Evolutionary conservation across 2,797 vertebrate genomes (phyloP), one percentile per base, ranked within the genome.

Genomic region (Gymnoscopelus braueri): DNA sequence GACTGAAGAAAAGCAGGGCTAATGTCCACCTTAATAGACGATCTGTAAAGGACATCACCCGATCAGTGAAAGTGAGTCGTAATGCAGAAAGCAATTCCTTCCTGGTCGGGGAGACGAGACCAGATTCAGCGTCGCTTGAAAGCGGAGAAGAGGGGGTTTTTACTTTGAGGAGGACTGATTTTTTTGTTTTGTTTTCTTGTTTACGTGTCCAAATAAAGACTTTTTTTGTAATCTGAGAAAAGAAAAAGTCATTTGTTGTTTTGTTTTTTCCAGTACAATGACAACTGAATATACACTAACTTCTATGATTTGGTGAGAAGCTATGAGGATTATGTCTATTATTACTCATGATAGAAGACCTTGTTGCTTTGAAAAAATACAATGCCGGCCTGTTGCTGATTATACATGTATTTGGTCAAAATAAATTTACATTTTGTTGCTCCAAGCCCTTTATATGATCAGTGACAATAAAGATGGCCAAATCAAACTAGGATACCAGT

Each of bases 131-230:
- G 0, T 39, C 63, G 1, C 89, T 82, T 1, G 96, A 95, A 0
- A 94, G 91, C n/a, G 91, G 80, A 11, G 80, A 94, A 19, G 92
- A 94, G 0, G 85, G 0, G 92, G 96, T 80, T 92, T 91, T 73
- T 97, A 95, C 71, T 96, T 94, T 39, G 39, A 10, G 26, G 26
- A 29, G 39, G 39, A 44, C 39, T 9, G 39, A 44, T 10, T 44
- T 8, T 29, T 29, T 0, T 29, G 2, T 29, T 29, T 4, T 29
- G 2, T 29, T 44, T 44, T 44, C 9, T 44, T 44, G 39, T 1
- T 5, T 2, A 10, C 2, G 39, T 44, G 9, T 44, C 35, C 39
- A 44, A 44, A 44, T 10, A 44, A 44, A 44, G 0, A 44, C 8
- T 8, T 39, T 39, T 39, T 39, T 39, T 39, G 7, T 39, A 39